A percentile compares a stretch with the other conserved stretches of the same genome.
phyloP scores from a whole-genome alignment of 2,888 invertebrate species.

The Scaeva pyrastri region DNA sequence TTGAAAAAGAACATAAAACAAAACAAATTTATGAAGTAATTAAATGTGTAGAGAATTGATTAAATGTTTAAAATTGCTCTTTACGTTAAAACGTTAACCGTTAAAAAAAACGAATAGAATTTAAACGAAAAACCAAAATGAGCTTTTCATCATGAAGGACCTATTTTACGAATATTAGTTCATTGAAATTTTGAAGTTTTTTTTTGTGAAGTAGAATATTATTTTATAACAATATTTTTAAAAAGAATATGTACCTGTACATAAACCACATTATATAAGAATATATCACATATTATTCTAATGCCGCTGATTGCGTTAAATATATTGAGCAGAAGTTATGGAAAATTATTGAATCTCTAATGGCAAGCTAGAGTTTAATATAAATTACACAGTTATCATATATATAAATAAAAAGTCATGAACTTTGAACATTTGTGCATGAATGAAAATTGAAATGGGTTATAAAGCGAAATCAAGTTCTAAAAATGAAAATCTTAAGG shows the following conservation, averaged over 20 bases:
- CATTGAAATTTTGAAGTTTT: not conserved
- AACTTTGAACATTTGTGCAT: too few species aligned
- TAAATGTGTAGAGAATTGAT: not conserved
- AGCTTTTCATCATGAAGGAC: too few species aligned
- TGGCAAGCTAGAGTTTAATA: too few species aligned
- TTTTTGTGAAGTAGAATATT: slow-evolving; percentile 30
- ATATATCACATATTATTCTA: slow-evolving; percentile 68
- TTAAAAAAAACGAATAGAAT: too few species aligned
- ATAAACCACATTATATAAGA: slow-evolving; percentile 42
- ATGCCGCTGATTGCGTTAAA: slow-evolving; percentile 46
- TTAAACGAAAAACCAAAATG: too few species aligned
- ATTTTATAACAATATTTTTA: slow-evolving; percentile 14
- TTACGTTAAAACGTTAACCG: too few species aligned
- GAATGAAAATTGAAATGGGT: too few species aligned
- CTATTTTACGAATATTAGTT: not conserved
- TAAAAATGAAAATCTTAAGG: too few species aligned
- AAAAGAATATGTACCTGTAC: slow-evolving; percentile 38
- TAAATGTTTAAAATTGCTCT: too few species aligned
- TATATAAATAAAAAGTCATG: too few species aligned
- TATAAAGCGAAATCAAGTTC: too few species aligned
- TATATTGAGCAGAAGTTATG: slow-evolving; percentile 9
- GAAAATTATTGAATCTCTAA: not conserved
- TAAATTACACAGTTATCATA: too few species aligned
- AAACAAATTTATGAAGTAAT: not conserved
- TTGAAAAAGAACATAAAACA: not conserved